These are phyloP conservation scores for Sitta europaea DNA, from an alignment of 2,113 vertebrate genomes.

Conservation along the genomic window DNA sequence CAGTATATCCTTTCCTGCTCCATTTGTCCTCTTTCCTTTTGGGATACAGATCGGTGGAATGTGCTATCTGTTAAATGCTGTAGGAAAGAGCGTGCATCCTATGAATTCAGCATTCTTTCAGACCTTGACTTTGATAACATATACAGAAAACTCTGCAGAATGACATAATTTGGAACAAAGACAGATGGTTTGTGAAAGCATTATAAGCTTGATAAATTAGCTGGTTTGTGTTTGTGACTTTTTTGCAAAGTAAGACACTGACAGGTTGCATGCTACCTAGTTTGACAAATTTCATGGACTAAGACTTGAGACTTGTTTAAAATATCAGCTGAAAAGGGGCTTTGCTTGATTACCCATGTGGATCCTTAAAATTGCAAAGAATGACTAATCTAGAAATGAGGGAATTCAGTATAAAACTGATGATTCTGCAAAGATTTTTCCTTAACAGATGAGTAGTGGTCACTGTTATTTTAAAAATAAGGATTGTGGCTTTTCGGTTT, in stretches of 20 bases:
- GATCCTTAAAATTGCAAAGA: not conserved
- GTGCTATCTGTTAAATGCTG: not conserved
- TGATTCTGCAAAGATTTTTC: not conserved
- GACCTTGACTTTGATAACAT: not conserved
- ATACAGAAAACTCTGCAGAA: not conserved
- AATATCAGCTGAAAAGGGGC: not conserved
- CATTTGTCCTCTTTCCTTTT: not conserved
- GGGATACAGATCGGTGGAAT: not conserved
- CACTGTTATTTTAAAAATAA: not conserved
- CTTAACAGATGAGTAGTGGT: not conserved
- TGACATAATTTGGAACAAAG: constrained; percentile 3
- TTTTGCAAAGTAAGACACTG: constrained; percentile 27
- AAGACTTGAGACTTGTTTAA: not conserved
- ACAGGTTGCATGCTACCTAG: constrained; percentile 20
- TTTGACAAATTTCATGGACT: not conserved
- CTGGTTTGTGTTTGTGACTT: constrained; percentile 15
- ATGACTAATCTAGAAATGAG: not conserved
- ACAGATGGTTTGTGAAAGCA: constrained; percentile 9
- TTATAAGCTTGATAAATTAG: constrained; percentile 8
- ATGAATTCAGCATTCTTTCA: not conserved
- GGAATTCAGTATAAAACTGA: not conserved
- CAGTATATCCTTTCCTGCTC: not conserved
- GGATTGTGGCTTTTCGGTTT: not conserved
- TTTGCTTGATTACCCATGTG: not conserved
- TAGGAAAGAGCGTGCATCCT: not conserved